phyloP scores from a whole-genome alignment of 1,140 invertebrate species.

The Ericerus pela region DNA sequence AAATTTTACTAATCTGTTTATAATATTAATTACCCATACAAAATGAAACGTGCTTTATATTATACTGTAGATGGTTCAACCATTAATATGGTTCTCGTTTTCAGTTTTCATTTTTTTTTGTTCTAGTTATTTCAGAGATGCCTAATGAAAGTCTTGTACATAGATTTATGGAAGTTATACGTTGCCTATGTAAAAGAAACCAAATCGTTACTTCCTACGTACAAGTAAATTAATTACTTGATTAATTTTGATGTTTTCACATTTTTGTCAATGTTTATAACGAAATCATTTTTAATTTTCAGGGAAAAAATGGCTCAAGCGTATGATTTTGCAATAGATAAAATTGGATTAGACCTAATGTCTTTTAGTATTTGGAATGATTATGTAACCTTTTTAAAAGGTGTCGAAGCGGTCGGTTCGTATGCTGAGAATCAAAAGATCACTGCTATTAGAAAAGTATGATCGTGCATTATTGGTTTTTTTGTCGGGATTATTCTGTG shows the following conservation, averaged over 20 bases:
- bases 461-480: neutral
- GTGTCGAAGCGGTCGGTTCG: constrained; percentile 90
- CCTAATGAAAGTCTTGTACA: constrained; percentile 94
- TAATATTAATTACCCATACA: constrained; percentile 28
- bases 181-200: constrained; percentile 96
- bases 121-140: constrained; percentile 90
- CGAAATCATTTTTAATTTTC: constrained; percentile 26
- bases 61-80: neutral
- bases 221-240: constrained; percentile 52
- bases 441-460: constrained; percentile 85
- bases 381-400: constrained; percentile 94
- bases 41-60: neutral
- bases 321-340: constrained; percentile 97
- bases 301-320: constrained; percentile 99
- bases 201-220: constrained; percentile 79
- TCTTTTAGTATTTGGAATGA: constrained; percentile 95
- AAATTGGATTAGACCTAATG: constrained; percentile 96
- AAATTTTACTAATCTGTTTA: no score
- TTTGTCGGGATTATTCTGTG: neutral
- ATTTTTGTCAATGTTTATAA: constrained; percentile 8
- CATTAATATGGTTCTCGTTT: constrained; percentile 13
- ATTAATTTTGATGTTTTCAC: neutral
- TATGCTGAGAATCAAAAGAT: constrained; percentile 99
- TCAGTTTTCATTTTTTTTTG: constrained; percentile 26
- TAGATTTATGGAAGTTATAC: constrained; percentile 97